phyloP scores from a whole-genome alignment of 2,888 invertebrate species.

The Catocala nupta region DNA sequence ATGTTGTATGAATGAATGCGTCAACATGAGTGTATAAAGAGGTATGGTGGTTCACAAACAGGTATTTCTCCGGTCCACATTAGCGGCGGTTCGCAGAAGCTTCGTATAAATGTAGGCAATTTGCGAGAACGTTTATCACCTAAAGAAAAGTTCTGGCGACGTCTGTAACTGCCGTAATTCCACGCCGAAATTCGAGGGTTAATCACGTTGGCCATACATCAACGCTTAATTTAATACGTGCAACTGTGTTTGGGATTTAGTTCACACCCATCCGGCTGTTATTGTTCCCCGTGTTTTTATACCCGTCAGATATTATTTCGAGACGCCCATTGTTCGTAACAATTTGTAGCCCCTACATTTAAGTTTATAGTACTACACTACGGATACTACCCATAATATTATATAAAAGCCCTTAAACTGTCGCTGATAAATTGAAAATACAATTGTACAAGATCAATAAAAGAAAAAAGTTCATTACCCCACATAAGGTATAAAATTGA shows the following conservation, averaged over 20 bases:
- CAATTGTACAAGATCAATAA: no score
- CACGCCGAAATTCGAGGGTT: constrained; percentile 77
- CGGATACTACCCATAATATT: no score
- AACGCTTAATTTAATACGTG: constrained; percentile 77
- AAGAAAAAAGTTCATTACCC: no score
- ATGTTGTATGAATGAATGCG: constrained; percentile 68
- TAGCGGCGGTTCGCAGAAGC: constrained; percentile 75
- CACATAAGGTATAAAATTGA: no score
- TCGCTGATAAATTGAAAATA: no score
- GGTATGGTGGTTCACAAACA: constrained; percentile 61
- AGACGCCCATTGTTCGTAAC: constrained; percentile 40
- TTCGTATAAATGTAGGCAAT: constrained; percentile 82
- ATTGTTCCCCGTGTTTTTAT: constrained; percentile 49
- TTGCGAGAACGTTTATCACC: constrained; percentile 84
- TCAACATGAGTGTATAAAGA: constrained; percentile 56
- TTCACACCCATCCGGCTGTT: constrained; percentile 46
- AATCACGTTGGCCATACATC: constrained; percentile 77
- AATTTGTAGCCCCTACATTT: constrained; percentile 37
- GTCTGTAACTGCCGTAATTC: constrained; percentile 81
- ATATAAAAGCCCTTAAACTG: no score
- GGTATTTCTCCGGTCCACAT: constrained; percentile 72
- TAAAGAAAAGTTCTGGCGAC: constrained; percentile 84
- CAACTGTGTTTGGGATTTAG: constrained; percentile 71
- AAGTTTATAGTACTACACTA: no score
- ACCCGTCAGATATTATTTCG: constrained; percentile 48